Base-by-base conservation (phyloP, 2,888 invertebrate species). In the Tetragnatha montana region DNA sequence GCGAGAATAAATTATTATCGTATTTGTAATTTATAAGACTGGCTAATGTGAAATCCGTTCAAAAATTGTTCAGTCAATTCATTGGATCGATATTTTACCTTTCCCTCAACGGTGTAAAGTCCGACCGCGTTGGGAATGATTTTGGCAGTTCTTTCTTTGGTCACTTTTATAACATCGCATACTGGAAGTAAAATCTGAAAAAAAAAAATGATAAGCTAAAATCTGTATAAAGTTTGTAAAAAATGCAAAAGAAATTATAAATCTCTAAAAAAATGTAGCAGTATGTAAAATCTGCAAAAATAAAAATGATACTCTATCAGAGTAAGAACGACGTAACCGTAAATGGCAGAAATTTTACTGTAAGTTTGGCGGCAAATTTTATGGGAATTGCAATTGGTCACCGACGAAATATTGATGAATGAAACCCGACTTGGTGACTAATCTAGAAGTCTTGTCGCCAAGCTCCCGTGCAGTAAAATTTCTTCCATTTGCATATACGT, bases 91-190 rank as follows among this genome's bases (percentile, higher is more conserved):
- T 1, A 7, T 4, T 68, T 76, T 90, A 91, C 94, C 93, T 95
- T 95, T 80, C 97, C 96, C 92, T 96, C 96, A 78, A 95, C 95
- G n/a, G 98, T 98, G 89, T 95, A 95, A 68, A 97, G 96, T 50
- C 97, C 98, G 88, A 98, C 97, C 17, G 98, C 98, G 94, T 98
- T 98, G 80, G 98, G 98, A 92, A 98, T 97, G 92, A 98, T 97
- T 92, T 97, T 95, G 0, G 98, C 98, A 89, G 98, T 98, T 94
- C 97, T 97, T 94, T 98, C 98, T 93, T 98, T 97, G 73, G 97
- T 97, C 93, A 98, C 97, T 93, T 96, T 96, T 84, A 96, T 95
- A 87, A 98, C 98, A 90, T 96, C 96, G 87, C 95, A 95, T 92
- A 97, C 96, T 76, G 98, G 98, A 93, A 98, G 98, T 92, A 98